Percentiles rank a stretch among this genome's conserved stretches.
Conservation (phyloP, 2,113 vertebrate species). For the Xenotilapia flavipinnis region DNA sequence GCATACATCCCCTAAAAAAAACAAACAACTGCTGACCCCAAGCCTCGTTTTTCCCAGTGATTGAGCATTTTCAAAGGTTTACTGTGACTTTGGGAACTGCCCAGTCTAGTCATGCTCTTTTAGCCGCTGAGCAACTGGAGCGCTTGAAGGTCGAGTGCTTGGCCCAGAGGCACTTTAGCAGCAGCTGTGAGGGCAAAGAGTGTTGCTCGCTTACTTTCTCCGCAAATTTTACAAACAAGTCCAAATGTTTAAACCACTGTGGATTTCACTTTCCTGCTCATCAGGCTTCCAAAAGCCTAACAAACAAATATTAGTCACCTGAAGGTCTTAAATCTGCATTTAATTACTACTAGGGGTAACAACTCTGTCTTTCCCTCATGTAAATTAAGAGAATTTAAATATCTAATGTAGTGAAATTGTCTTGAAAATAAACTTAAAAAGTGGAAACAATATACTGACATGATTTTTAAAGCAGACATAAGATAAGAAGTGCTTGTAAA, state of each 20-base stretch:
- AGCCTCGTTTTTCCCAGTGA: not conserved
- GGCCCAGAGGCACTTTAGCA: conserved; percentile 34
- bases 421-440: not conserved
- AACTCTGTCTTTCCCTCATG: not conserved
- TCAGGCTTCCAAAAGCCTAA: not conserved
- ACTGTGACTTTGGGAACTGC: not conserved
- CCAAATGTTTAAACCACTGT: not conserved
- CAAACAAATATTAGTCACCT: not conserved
- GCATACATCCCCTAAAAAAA: not conserved
- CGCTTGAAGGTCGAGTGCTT: conserved; percentile 28
- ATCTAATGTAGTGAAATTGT: not conserved
- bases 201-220: not conserved
- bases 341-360: not conserved
- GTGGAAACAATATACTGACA: not conserved
- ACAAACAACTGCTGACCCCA: not conserved
- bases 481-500: not conserved
- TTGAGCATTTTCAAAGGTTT: not conserved
- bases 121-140: not conserved
- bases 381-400: not conserved
- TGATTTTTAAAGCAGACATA: not conserved
- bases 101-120: not conserved
- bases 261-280: not conserved
- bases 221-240: not conserved
- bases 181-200: conserved; percentile 6
- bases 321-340: not conserved